These are phyloP conservation scores for Pterois miles DNA, from an alignment of 2,797 vertebrate genomes.

Conservation along the genomic window DNA sequence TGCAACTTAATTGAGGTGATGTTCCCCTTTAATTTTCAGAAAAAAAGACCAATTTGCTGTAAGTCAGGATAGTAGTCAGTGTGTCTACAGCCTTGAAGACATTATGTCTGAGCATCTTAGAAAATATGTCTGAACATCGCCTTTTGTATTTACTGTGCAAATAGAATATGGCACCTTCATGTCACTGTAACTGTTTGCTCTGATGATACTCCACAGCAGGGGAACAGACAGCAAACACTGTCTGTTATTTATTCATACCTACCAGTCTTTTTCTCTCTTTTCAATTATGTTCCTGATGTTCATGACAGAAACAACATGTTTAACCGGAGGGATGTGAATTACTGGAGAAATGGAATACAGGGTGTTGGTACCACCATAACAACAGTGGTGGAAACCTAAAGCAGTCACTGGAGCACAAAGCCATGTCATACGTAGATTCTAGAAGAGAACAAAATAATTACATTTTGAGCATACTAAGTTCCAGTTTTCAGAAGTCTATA, in stretches of 20 bases:
- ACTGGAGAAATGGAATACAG: background rate
- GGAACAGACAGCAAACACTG: background rate
- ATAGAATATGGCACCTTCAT: background rate
- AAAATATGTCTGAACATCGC: background rate
- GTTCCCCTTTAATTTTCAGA: background rate
- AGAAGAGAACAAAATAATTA: background rate
- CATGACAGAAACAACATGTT: background rate
- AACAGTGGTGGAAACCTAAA: background rate
- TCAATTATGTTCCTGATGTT: background rate
- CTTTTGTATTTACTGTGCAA: conserved; percentile 3
- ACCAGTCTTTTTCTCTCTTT: background rate
- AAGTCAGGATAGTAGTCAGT: background rate
- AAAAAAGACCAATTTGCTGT: background rate
- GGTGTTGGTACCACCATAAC: background rate
- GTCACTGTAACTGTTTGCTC: conserved; percentile 8
- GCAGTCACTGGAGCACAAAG: background rate
- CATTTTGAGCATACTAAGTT: background rate
- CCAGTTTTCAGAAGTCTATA: background rate
- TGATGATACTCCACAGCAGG: conserved; percentile 10
- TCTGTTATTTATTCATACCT: conserved; percentile 22
- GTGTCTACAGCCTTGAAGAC: background rate
- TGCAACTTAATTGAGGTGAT: background rate
- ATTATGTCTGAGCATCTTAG: background rate
- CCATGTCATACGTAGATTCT: too few relatives aligned
- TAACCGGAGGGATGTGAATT: conserved; percentile 8